Base-by-base conservation (phyloP, 2,888 invertebrate species). In the Ditula angustiorana region DNA sequence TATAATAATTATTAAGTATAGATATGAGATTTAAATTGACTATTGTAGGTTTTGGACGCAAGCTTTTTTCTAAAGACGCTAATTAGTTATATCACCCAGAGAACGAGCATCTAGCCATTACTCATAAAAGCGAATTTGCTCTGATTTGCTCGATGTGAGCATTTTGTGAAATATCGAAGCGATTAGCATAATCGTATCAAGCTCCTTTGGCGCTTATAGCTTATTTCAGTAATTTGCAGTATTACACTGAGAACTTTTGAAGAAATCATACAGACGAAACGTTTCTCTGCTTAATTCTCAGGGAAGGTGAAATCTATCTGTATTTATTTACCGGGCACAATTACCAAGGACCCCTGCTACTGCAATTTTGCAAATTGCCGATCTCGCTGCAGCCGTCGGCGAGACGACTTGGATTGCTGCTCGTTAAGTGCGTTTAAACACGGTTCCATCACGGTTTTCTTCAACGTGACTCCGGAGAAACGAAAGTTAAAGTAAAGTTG, bases 281-380 rank as follows among this genome's bases (percentile, higher is more conserved):
- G 41, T 41, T 41, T 26, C 28, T 30, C 16, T 49, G 1, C 30
- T 56, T 56, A 57, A 52, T 63, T 53, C 35, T 23, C 53, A 33
- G 26, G 21, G 53, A 28, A 71, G 74, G 78, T 78, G 83, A 84
- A 82, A 84, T 80, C 78, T 70, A 79, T 77, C 75, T 74, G 81
- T 86, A 87, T 86, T 87, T 90, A 88, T 87, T 88, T 87, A 87
- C 86, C 83, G 82, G 84, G 82, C 80, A 82, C 87, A 89, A 90
- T 90, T 90, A 89, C 84, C 64, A 69, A 61, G 74, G 79, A 73
- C 82, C 83, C 80, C 79, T 81, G 87, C 83, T 78, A 82, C 84
- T 85, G 88, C 88, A 90, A 92, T 92, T 86, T 90, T 68, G 76
- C 78, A 90, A 91, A 90, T 91, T 87, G 88, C 86, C 74, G 82